Base-by-base conservation (phyloP, 2,888 invertebrate species). In the Folsomia manolachei region DNA sequence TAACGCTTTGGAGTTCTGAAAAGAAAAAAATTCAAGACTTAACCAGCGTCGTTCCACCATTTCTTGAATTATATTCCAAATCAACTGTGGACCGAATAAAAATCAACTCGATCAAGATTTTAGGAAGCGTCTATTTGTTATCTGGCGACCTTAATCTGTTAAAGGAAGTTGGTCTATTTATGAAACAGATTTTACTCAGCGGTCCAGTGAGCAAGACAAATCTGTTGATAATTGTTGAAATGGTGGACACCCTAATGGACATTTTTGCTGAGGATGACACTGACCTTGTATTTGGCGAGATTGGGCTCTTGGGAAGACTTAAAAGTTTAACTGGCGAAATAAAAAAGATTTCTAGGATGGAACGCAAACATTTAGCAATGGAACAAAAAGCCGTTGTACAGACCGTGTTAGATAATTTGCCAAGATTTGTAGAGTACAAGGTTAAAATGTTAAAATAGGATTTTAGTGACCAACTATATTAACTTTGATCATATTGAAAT, bases 251-350 rank as follows among this genome's bases (percentile, higher is more conserved):
- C 0, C 82, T 92, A 26, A 90, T 92, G 84, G 92, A 92, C 82
- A 87, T 92, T 78, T 92, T 90, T 83, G 88, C 90, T 0, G 91
- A 91, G 82, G 92, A 92, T 82, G 89, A 90, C 81, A 89, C 90
- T 71, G 89, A 91, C 82, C 82, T 82, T 23, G 83, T 91, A 72
- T 89, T 90, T 0, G 85, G 85, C 73, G 89, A 89, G 82, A 86
- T 91, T 19, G 86, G 87, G 77, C 85, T 92, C n/a, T 21, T 56
- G 21, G 56, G 19, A 7, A 21, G 18, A 7, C n/a, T 56, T 56
- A 18, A 56, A 21, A 4, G 11, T 4, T 18, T 56, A 7, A 19
- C 4, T 18, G 56, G 56, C 4, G 56, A 19, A 7, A 19, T 56
- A 14, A 56, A 56, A n/a, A 56, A 21, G 18, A n/a, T 56, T 56